phyloP scores from a whole-genome alignment of 1,140 invertebrate genomes.

The Calosoma granatense region DNA sequence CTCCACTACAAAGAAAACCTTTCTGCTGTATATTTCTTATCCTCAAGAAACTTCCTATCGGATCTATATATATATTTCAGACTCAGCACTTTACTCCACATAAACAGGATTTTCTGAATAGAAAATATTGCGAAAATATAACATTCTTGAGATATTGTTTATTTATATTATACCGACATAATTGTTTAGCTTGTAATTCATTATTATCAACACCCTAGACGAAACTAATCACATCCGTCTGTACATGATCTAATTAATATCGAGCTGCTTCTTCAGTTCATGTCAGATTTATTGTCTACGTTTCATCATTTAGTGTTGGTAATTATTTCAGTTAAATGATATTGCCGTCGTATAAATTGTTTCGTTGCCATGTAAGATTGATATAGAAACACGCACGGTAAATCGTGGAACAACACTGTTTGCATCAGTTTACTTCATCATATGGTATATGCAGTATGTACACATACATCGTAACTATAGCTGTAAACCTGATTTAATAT shows the following conservation, averaged over 20 bases:
- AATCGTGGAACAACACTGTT: not conserved
- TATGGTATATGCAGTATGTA: too few species aligned
- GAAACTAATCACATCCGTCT: not conserved
- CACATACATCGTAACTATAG: too few species aligned
- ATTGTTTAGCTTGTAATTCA: too few species aligned
- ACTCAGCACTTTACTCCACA: not conserved
- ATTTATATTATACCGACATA: not conserved
- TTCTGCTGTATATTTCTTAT: not conserved
- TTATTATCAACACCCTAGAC: too few species aligned
- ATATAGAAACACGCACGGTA: not conserved
- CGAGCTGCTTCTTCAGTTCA: not conserved
- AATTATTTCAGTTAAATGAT: not conserved
- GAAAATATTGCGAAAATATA: not conserved
- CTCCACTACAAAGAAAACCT: not conserved
- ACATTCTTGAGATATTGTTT: not conserved
- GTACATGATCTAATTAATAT: too few species aligned
- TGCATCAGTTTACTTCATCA: too few species aligned
- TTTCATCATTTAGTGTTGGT: not conserved
- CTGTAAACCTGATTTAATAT: too few species aligned
- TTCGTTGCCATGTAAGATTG: not conserved
- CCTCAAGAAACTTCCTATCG: too few species aligned
- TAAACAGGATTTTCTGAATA: not conserved
- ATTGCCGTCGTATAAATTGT: not conserved
- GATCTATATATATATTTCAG: not conserved
- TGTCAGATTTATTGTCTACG: not conserved